Conservation (phyloP, 1,140 invertebrate genomes). For the Polyergus mexicanus region DNA sequence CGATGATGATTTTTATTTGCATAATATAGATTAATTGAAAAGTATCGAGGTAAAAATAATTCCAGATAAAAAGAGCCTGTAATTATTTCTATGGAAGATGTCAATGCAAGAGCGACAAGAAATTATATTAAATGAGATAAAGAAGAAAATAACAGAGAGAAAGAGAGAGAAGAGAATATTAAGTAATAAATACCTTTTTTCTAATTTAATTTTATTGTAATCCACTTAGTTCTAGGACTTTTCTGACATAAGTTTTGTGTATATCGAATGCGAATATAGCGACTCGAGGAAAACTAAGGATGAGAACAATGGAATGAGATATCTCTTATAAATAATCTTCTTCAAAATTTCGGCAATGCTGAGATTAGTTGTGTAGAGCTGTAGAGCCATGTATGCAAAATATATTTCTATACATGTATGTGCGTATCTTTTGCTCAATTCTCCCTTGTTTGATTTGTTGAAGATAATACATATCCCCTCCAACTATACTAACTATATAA, state of each 20-base stretch:
- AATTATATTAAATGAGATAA: slow-evolving; percentile 13
- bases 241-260: slow-evolving; percentile 26
- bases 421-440: slow-evolving; percentile 48
- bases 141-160: too few species aligned
- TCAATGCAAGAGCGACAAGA: not conserved
- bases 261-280: slow-evolving; percentile 25
- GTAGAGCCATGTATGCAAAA: slow-evolving; percentile 51
- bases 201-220: slow-evolving; percentile 23
- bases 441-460: slow-evolving; percentile 30
- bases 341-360: slow-evolving; percentile 34
- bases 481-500: slow-evolving; percentile 34
- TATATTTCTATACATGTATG: slow-evolving; percentile 57
- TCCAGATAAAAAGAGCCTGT: slow-evolving; percentile 16
- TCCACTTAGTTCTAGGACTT: not conserved
- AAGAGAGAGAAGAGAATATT: not conserved
- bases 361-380: slow-evolving; percentile 33
- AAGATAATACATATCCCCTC: slow-evolving; percentile 25
- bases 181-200: slow-evolving; percentile 37
- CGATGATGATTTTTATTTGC: not conserved
- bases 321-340: slow-evolving; percentile 17
- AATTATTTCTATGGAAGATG: not conserved
- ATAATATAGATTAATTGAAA: not conserved
- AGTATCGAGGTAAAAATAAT: not conserved
- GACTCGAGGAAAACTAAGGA: not conserved
- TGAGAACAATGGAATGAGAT: not conserved